Evolutionary conservation across 2,113 vertebrate species (phyloP).

Genomic region (Hiodon alosoides): DNA sequence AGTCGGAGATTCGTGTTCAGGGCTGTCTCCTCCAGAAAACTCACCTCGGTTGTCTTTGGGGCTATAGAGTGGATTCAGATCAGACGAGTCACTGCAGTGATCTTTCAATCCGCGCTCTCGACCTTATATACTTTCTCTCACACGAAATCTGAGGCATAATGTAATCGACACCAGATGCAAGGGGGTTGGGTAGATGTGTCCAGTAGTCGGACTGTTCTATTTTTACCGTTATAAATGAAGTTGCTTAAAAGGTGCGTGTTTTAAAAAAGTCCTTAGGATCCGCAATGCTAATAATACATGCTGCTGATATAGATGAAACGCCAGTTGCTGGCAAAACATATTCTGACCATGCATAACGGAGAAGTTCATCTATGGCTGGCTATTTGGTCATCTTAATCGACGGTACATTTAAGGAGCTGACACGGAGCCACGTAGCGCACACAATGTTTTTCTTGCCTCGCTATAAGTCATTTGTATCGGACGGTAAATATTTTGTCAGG

Average conservation of each 20-base stretch:
- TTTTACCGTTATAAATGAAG: constrained; percentile 70
- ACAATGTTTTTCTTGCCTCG: neutral
- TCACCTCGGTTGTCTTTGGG: constrained; percentile 63
- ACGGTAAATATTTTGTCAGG: neutral
- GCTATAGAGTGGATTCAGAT: constrained; percentile 55
- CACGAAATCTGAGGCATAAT: constrained; percentile 60
- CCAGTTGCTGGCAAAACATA: constrained; percentile 37
- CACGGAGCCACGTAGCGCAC: neutral
- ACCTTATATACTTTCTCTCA: constrained; percentile 65
- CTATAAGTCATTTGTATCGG: neutral
- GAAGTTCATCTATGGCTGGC: constrained; percentile 31
- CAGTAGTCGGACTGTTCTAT: constrained; percentile 57
- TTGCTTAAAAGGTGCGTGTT: constrained; percentile 72
- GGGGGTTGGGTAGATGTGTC: constrained; percentile 39
- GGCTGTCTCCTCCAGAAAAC: constrained; percentile 36
- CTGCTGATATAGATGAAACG: constrained; percentile 56
- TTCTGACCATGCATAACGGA: constrained; percentile 20
- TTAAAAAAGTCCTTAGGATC: constrained; percentile 62
- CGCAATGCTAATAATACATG: constrained; percentile 63
- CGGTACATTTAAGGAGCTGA: neutral
- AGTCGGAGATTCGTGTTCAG: neutral
- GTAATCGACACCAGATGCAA: constrained; percentile 59
- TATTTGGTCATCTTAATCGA: constrained; percentile 13
- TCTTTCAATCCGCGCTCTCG: constrained; percentile 40
- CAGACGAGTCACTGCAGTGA: constrained; percentile 65